phyloP scores from a whole-genome alignment of 2,113 vertebrate genomes.

The Mirounga angustirostris region DNA sequence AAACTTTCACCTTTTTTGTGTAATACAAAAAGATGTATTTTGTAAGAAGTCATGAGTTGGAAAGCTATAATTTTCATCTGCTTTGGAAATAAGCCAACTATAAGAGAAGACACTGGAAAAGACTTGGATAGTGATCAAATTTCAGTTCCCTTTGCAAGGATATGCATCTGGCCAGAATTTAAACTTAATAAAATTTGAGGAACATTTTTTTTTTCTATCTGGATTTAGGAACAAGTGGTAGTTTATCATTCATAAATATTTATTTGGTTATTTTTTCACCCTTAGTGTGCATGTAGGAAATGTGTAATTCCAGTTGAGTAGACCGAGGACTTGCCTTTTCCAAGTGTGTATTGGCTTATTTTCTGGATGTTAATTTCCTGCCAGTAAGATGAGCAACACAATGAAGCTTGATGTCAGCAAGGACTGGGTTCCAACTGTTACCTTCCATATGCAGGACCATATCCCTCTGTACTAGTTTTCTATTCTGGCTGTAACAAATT shows the following conservation, averaged over 20 bases:
- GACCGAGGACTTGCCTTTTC: neutral
- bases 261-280: neutral
- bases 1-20: neutral
- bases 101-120: conserved; percentile 28
- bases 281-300: neutral
- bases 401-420: neutral
- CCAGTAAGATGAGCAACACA: neutral
- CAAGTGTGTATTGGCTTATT: neutral
- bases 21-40: conserved; percentile 27
- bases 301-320: neutral
- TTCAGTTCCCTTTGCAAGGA: conserved; percentile 3
- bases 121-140: conserved; percentile 53
- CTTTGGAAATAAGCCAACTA: conserved; percentile 48
- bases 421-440: neutral
- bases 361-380: neutral
- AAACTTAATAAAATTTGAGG: conserved; percentile 53
- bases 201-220: neutral
- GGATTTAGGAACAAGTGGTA: neutral
- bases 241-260: conserved; percentile 40
- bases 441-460: neutral
- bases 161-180: conserved; percentile 51
- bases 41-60: neutral
- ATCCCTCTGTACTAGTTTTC: neutral
- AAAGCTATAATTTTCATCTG: conserved; percentile 40
- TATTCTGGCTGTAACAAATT: neutral